These are phyloP conservation scores for Apodemus agrarius DNA, from an alignment of 2,797 vertebrate genomes.

Conservation along the genomic window DNA sequence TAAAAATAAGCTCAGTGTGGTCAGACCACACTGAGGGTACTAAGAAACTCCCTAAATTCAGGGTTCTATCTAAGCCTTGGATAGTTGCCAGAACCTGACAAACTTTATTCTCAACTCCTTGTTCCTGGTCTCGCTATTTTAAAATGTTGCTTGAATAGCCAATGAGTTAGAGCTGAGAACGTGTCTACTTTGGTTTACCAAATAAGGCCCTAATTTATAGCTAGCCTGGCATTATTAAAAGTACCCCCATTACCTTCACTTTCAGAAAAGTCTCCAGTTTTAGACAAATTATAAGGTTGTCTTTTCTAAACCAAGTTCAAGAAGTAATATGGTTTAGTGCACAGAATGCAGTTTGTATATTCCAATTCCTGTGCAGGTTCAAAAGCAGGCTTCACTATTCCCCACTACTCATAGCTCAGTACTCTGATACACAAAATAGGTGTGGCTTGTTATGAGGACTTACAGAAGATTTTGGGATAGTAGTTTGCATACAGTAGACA, in stretches of 20 bases:
- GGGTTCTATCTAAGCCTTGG: not conserved
- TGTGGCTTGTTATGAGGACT: not conserved
- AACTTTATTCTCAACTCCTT: not conserved
- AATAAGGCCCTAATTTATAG: not conserved
- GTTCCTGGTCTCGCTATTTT: not conserved
- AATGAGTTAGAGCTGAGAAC: not conserved
- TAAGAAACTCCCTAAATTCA: not conserved
- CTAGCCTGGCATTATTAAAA: not conserved
- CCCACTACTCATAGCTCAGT: too few relatives aligned
- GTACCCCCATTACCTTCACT: not conserved
- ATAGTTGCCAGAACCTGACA: not conserved
- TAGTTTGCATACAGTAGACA: not conserved
- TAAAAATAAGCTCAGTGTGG: not conserved
- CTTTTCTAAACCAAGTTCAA: constrained; percentile 11
- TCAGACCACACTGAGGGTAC: not conserved
- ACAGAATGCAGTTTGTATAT: not conserved
- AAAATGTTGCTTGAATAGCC: constrained; percentile 18
- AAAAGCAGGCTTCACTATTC: not conserved
- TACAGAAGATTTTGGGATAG: constrained; percentile 7
- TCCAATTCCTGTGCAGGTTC: not conserved
- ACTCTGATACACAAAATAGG: not conserved
- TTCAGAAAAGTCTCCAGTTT: constrained; percentile 7
- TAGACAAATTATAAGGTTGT: not conserved
- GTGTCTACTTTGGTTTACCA: not conserved
- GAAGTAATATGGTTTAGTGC: not conserved